Evolutionary conservation across 2,888 invertebrate species (phyloP).

Genomic region (Microplitis deprimator): DNA sequence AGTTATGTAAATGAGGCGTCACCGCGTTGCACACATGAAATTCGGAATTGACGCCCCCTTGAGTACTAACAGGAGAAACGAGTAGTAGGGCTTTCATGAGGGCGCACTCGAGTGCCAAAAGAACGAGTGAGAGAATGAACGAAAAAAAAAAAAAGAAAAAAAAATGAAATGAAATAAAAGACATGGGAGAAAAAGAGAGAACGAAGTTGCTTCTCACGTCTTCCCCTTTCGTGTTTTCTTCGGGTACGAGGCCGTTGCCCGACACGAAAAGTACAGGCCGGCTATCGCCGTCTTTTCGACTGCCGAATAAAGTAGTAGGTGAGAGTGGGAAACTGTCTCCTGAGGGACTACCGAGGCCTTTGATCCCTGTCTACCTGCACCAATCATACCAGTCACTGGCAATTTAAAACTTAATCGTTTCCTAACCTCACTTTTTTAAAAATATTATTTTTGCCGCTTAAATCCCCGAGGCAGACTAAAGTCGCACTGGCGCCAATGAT

Average conservation of each 20-base stretch:
- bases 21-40: conserved; percentile 43
- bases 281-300: neutral
- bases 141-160: conserved; percentile 11
- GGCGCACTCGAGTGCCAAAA: conserved; percentile 7
- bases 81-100: conserved; percentile 6
- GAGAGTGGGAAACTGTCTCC: conserved; percentile 6
- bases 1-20: conserved; percentile 58
- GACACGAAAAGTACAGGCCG: conserved; percentile 20
- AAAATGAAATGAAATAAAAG: conserved; percentile 11
- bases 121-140: conserved; percentile 3
- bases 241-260: conserved; percentile 21
- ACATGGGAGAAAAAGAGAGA: neutral
- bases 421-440: neutral
- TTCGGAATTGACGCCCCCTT: conserved; percentile 32
- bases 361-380: neutral
- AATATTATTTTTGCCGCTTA: neutral
- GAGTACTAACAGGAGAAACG: conserved; percentile 20
- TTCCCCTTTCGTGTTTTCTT: conserved; percentile 9
- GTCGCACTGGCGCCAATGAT: neutral
- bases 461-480: no score
- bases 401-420: neutral
- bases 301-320: neutral
- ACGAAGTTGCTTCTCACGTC: neutral
- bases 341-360: neutral
- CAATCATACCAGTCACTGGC: neutral